Evolutionary conservation across 2,888 invertebrate genomes (phyloP).

Genomic region (Cephus pulcher): DNA sequence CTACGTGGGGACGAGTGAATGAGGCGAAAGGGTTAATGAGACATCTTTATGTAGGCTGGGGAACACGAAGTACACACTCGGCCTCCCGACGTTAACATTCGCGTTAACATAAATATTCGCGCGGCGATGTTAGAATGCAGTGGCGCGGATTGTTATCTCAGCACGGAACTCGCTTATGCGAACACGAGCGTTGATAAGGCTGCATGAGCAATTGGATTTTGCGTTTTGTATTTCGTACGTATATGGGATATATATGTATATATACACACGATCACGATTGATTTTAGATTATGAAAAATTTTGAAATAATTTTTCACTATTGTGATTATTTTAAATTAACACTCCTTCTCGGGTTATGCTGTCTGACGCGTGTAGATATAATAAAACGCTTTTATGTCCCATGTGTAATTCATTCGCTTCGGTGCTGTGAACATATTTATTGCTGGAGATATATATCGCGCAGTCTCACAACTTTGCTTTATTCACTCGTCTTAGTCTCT

Average conservation of each 20-base stretch:
- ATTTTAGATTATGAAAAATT: neutral
- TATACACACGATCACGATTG: neutral
- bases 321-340: neutral
- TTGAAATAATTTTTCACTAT: neutral
- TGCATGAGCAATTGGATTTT: neutral
- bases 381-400: neutral
- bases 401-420: neutral
- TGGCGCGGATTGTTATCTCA: conserved; percentile 22
- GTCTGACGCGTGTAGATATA: neutral
- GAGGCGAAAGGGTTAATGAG: conserved; percentile 28
- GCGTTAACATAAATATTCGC: conserved; percentile 9
- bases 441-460: neutral
- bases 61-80: conserved; percentile 8
- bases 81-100: conserved; percentile 33
- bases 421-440: neutral
- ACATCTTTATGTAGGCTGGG: conserved; percentile 29
- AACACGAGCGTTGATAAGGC: neutral
- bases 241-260: neutral
- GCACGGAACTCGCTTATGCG: conserved; percentile 17
- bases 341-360: neutral
- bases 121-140: neutral
- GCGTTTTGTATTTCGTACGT: neutral
- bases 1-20: neutral
- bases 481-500: neutral
- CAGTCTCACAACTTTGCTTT: neutral